These are phyloP conservation scores for Amphibalanus amphitrite DNA, from an alignment of 1,140 invertebrate species.

Conservation along the genomic window DNA sequence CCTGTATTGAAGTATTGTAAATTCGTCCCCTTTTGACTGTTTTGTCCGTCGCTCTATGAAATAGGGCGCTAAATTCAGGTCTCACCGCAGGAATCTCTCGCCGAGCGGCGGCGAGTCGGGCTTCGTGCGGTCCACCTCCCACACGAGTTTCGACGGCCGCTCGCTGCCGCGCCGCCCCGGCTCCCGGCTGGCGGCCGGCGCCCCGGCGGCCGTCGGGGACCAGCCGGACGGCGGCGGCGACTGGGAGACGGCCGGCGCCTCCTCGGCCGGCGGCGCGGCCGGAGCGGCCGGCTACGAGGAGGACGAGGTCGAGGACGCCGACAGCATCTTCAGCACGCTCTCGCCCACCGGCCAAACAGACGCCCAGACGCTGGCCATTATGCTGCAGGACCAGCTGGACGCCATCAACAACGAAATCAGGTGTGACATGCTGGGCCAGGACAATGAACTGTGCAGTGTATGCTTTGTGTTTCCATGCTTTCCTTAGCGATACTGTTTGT, in stretches of 20 bases:
- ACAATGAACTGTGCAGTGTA: no score
- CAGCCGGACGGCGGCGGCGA: background rate
- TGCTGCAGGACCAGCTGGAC: constrained; percentile 97
- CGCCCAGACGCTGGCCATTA: constrained; percentile 90
- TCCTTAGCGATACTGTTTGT: no score
- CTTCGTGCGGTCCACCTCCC: constrained; percentile 52
- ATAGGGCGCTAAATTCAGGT: no score
- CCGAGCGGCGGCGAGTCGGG: constrained; percentile 25
- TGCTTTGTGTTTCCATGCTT: no score
- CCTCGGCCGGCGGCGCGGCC: constrained; percentile 66
- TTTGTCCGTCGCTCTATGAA: no score
- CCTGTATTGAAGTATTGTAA: no score
- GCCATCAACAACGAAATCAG: constrained; percentile 99
- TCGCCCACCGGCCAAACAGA: constrained; percentile 51
- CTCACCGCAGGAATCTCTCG: constrained; percentile 14
- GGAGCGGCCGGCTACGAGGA: constrained; percentile 55
- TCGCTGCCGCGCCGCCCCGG: constrained; percentile 39
- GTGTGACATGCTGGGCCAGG: constrained; percentile 25
- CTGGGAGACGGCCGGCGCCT: constrained; percentile 30
- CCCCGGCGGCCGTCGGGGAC: constrained; percentile 2
- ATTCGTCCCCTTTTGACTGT: no score
- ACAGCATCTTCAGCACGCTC: constrained; percentile 19
- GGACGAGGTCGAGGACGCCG: constrained; percentile 26
- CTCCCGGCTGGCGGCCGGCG: constrained; percentile 7
- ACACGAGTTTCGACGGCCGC: constrained; percentile 60